Conservation (phyloP, 2,797 vertebrate genomes). For the Cyclopterus lumpus region DNA sequence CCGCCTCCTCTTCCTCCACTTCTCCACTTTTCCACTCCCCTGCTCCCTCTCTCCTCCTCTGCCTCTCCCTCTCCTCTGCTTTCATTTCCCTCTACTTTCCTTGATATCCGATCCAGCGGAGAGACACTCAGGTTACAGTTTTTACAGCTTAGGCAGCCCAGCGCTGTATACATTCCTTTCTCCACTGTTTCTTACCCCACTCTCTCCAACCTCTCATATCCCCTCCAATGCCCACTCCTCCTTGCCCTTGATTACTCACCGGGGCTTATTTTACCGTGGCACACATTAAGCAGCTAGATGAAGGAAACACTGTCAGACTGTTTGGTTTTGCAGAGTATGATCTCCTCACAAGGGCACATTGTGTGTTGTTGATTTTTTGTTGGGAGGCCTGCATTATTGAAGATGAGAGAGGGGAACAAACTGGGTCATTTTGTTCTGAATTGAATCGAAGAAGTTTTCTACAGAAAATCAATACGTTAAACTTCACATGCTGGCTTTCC, state of each 20-base stretch:
- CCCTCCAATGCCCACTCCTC: constrained; percentile 80
- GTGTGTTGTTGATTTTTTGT: constrained; percentile 77
- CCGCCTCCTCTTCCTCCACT: constrained; percentile 52
- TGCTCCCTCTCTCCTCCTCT: constrained; percentile 90
- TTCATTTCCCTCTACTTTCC: constrained; percentile 99
- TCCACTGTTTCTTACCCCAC: constrained; percentile 87
- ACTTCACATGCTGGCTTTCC: constrained; percentile 15
- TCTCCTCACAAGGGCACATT: constrained; percentile 95
- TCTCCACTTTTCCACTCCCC: constrained; percentile 71
- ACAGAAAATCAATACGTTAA: constrained; percentile 30
- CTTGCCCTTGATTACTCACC: constrained; percentile 95
- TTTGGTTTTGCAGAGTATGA: constrained; percentile 88
- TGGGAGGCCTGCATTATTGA: constrained; percentile 51
- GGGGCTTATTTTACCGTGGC: constrained; percentile 95
- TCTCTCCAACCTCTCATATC: constrained; percentile 83
- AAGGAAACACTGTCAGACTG: constrained; percentile 95
- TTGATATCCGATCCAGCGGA: constrained; percentile 95
- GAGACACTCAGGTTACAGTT: constrained; percentile 96
- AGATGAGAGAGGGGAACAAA: constrained; percentile 48
- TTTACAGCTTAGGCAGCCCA: constrained; percentile 99
- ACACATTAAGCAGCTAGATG: constrained; percentile 96
- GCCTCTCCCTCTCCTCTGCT: constrained; percentile 89
- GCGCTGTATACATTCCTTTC: constrained; percentile 99
- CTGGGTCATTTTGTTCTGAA: constrained; percentile 27
- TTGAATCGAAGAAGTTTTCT: constrained; percentile 26